These are phyloP conservation scores for Nothoprocta perdicaria DNA, from an alignment of 2,113 vertebrate species.

Conservation along the genomic window DNA sequence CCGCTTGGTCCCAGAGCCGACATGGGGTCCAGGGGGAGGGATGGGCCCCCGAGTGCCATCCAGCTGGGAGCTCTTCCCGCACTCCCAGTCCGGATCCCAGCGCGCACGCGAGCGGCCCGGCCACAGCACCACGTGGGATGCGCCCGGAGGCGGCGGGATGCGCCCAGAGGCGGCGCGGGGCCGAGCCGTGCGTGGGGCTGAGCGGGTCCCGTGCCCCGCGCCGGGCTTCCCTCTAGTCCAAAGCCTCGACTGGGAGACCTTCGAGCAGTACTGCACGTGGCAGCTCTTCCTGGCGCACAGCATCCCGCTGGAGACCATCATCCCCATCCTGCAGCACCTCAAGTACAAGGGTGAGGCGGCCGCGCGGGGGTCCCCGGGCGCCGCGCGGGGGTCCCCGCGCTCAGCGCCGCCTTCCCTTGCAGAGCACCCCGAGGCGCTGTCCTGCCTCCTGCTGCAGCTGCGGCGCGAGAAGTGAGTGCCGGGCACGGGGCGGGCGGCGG, in stretches of 20 bases:
- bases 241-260: slow-evolving; percentile 97
- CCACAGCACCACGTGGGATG: too few relatives aligned
- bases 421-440: slow-evolving; percentile 95
- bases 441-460: slow-evolving; percentile 92
- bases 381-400: too few relatives aligned
- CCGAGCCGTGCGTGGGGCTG: rapidly evolving
- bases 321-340: slow-evolving; percentile 95
- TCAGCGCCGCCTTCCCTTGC: background rate
- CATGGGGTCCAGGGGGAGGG: background rate
- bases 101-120: rapidly evolving
- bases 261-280: slow-evolving; percentile 98
- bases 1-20: background rate
- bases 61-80: too few relatives aligned
- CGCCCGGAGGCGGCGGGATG: too few relatives aligned
- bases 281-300: slow-evolving; percentile 95
- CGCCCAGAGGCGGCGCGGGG: rapidly evolving
- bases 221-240: slow-evolving; percentile 80
- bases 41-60: too few relatives aligned
- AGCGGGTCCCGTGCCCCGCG: background rate
- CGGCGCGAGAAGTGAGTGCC: slow-evolving; percentile 88
- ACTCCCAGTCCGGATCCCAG: background rate
- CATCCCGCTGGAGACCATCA: slow-evolving; percentile 93
- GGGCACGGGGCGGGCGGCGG: background rate
- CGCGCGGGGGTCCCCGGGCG: rapidly evolving
- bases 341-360: slow-evolving; percentile 90